Evolutionary conservation across 2,888 invertebrate species (phyloP).

Genomic region (Notodonta dromedarius): DNA sequence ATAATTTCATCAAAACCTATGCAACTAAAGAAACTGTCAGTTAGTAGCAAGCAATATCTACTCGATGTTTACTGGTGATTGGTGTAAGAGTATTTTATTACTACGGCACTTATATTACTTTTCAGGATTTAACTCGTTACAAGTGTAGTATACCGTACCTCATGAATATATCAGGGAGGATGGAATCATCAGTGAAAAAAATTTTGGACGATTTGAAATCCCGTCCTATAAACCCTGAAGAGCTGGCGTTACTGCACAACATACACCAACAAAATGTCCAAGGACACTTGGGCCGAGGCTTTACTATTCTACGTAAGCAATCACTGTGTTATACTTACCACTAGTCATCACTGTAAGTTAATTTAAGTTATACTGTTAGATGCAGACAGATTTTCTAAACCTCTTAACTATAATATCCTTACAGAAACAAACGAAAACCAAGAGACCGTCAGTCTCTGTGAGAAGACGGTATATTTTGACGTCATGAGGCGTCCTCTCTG

Average conservation of each 20-base stretch:
- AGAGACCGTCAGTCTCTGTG: slow-evolving; percentile 50
- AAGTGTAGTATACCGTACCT: slow-evolving; percentile 69
- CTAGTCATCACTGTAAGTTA: background rate
- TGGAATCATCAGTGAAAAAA: slow-evolving; percentile 65
- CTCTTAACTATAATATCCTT: background rate
- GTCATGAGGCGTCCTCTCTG: slow-evolving; percentile 81
- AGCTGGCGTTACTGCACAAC: slow-evolving; percentile 71
- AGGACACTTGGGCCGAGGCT: slow-evolving; percentile 85
- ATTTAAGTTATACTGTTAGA: background rate
- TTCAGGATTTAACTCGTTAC: slow-evolving; percentile 38
- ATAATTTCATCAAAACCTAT: too few relatives aligned
- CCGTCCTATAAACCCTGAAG: slow-evolving; percentile 70
- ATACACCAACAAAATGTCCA: slow-evolving; percentile 66
- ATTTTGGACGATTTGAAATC: slow-evolving; percentile 53
- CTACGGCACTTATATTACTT: slow-evolving; percentile 11
- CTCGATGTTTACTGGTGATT: too few relatives aligned
- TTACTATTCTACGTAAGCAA: slow-evolving; percentile 69
- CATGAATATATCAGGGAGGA: slow-evolving; percentile 82
- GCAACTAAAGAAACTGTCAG: too few relatives aligned
- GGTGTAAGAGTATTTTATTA: background rate
- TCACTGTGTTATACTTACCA: background rate
- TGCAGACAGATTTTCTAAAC: background rate
- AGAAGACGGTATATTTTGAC: slow-evolving; percentile 57
- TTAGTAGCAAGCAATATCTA: too few relatives aligned
- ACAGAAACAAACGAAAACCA: slow-evolving; percentile 28